Base-by-base conservation (phyloP, 2,113 vertebrate species). In the Bucco capensis region DNA sequence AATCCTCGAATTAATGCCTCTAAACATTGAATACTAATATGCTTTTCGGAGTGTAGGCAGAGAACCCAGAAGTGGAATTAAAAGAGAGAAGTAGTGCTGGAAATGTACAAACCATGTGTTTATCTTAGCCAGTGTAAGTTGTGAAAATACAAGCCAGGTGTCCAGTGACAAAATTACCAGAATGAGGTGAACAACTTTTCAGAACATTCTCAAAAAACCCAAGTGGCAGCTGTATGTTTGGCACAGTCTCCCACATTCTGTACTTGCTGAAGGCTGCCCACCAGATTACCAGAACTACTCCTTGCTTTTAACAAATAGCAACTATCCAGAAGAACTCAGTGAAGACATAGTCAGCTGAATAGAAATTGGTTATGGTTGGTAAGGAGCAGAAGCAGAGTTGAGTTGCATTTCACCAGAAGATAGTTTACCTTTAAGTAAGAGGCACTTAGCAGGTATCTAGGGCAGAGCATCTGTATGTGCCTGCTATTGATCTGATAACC, bases 141-240 rank as follows among this genome's bases (percentile, higher is more conserved):
- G 38, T 86, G 81, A 50, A 81, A 83, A 46, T 47, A 19, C 31
- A 42, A 77, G 51, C 38, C 19, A 16, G 0, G 0, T 0, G 0
- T 73, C n/a, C 31, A 31, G 19, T 24, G 71, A 61, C 72, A 40
- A 61, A 28, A n/a, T 72, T 47, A 40, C 10, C 40, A 35, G 54
- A 61, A 30, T 46, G 46, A 47, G 35, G 40, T 67, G 15, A 60
- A 23, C 6, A n/a, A 35, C 23, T 79, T 78, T n/a, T 81, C 37
- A 76, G 54, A 31, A n/a, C 3, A 4, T 46, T 67, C 33, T 38
- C 1, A 6, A 23, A 65, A 79, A 92, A 57, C 30, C 50, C 54
- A 51, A 50, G 24, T 3, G 7, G 33, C 54, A 73, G 64, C 40
- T 40, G 27, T 53, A 5, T 12, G 11, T 78, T 19, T 91, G 56